Percentiles rank a stretch among this genome's conserved stretches.
Conservation (phyloP, 2,888 invertebrate species). For the Lasioglossum zephyrum region DNA sequence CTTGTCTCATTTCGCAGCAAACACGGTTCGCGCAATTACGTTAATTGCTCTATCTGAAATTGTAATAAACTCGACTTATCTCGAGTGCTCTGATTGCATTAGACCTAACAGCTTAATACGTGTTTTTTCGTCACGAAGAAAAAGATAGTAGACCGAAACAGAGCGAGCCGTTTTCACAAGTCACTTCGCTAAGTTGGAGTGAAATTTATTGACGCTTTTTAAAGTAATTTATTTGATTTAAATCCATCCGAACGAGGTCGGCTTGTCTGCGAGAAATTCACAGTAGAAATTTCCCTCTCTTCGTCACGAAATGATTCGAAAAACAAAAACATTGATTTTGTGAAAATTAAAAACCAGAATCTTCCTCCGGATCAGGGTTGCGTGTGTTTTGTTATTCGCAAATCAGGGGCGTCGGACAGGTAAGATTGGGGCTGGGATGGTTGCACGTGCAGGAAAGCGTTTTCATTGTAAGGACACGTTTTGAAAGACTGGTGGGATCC, state of each 20-base stretch:
- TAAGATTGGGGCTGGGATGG: constrained; percentile 11
- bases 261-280: not conserved
- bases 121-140: not conserved
- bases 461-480: constrained; percentile 53
- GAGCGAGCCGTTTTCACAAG: not conserved
- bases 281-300: not conserved
- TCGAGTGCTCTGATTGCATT: constrained; percentile 31
- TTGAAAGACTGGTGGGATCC: constrained; percentile 55
- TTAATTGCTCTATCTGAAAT: constrained; percentile 28
- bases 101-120: constrained; percentile 5
- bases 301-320: not conserved
- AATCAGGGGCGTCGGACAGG: not conserved
- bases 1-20: not conserved
- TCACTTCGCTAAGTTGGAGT: not conserved
- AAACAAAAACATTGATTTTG: not conserved
- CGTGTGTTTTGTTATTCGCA: not conserved
- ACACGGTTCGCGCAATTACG: constrained; percentile 26
- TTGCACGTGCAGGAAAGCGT: constrained; percentile 56
- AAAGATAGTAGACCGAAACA: constrained; percentile 6
- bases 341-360: not conserved
- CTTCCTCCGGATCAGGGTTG: not conserved
- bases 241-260: not conserved
- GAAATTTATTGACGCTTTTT: constrained; percentile 7
- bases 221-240: not conserved
- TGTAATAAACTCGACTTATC: constrained; percentile 3